phyloP scores from a whole-genome alignment of 2,888 invertebrate genomes.

The Mimachlamys varia region DNA sequence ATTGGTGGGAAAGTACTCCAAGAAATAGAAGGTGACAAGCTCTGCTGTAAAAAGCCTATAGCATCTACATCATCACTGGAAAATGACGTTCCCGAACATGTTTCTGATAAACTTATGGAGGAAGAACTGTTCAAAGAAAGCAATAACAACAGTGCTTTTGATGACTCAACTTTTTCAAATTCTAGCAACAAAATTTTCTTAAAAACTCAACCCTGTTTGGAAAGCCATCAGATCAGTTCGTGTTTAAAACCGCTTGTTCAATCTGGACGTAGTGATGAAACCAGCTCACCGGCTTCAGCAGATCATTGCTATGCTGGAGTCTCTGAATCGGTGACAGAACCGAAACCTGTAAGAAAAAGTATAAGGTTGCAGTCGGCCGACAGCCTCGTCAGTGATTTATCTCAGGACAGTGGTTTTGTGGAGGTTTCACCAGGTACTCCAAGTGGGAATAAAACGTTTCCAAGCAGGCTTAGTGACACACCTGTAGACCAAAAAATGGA shows the following conservation, averaged over 20 bases:
- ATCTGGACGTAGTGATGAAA: conserved; percentile 17
- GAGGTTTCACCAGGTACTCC: conserved; percentile 20
- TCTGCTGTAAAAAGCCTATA: background rate
- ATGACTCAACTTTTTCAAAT: background rate
- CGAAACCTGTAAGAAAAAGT: conserved; percentile 14
- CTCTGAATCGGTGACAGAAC: background rate
- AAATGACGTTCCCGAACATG: background rate
- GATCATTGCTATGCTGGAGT: background rate
- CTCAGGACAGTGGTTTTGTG: conserved; percentile 65
- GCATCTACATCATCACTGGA: conserved; percentile 24
- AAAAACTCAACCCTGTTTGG: conserved; percentile 9
- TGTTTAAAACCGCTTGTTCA: conserved; percentile 17
- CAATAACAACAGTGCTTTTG: background rate
- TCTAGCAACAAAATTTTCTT: conserved; percentile 28
- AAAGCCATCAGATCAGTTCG: background rate
- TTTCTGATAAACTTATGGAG: background rate
- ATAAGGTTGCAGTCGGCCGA: background rate
- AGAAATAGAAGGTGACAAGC: background rate
- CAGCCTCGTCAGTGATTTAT: conserved; percentile 56
- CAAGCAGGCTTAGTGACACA: conserved; percentile 19
- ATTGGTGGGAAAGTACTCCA: background rate
- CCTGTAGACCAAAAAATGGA: conserved; percentile 17
- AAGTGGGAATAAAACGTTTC: background rate
- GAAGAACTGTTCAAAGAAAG: conserved; percentile 21
- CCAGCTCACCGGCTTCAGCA: background rate